Evolutionary conservation across 2,113 vertebrate species (phyloP), one percentile per base, ranked within the genome.

Genomic region (Chaenocephalus aceratus): DNA sequence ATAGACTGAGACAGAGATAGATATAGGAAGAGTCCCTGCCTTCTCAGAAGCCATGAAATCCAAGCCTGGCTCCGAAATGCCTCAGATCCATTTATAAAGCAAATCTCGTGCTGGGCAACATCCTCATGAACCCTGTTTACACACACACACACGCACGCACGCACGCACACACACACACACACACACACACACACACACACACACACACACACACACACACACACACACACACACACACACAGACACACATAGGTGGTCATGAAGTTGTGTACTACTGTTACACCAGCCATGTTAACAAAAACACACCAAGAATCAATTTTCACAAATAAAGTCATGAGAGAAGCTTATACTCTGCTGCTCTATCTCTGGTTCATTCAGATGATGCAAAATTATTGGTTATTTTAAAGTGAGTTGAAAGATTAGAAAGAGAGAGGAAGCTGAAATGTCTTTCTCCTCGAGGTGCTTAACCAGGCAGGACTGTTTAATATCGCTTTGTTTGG

Each of bases 1-100:
- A 87, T 71, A 87, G 77, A 86, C 67, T 71, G 54, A 79, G 54
- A 79, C 72, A 77, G 74, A 88, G 82, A 89, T 74, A 86, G 75
- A 89, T 82, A 68, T 66, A 69, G 74, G 72, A 80, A 54, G 80
- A 83, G 79, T 64, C 67, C 59, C 73, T 67, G 78, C 71, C 59
- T 82, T 91, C 83, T 87, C 71, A 56, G 74, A 86, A 89, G 85
- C 86, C 61, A 59, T 92, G 89, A 92, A 93, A 93, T 92, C 80
- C 69, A 92, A 93, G 72, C 84, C 84, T 46, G 68, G 68, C 68
- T 69, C 80, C 63, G 82, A 86, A 92, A 89, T 86, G 77, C 72
- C 68, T 84, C 75, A 45, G 66, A 87, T 89, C 74, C 83, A 74
- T 92, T 88, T 89, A 84, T 76, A 90, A 86, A 86, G 77, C 83